Evolutionary conservation across 2,797 vertebrate species (phyloP), one percentile per base, ranked within the genome.

Genomic region (Pantherophis vulpinus): DNA sequence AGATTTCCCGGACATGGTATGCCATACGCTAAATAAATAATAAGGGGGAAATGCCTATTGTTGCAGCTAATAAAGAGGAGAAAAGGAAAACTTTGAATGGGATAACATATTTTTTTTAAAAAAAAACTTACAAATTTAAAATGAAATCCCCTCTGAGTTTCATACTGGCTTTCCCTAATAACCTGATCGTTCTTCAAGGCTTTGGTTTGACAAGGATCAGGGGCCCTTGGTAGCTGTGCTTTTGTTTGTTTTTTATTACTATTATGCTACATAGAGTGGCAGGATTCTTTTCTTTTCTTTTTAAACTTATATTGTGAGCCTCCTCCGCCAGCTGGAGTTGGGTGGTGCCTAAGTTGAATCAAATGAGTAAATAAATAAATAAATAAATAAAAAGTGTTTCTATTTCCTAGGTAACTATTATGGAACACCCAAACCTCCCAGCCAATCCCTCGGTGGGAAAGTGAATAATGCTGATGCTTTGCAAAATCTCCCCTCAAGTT

Each of bases 361-460:
- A 83, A 83, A 47, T 83, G 7, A 70, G 32, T 66, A 63, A 63
- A 63, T 63, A 60, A 60, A 60, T 27, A 42, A 60, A 60, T 27
- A 42, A 42, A 79, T 79, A 42, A 42, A 79, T 79, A 42, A 83
- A 51, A 79, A 98, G 97, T 98, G 96, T 98, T 97, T 98, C 97
- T 95, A 97, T 99, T 98, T 97, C 98, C 98, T 98, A 99, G 99
- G 99, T 98, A 99, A 99, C 99, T 99, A 99, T 98, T 99, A 99
- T 99, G 99, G 99, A 98, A 99, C 99, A 79, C 99, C 99, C 98
- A 99, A 99, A 98, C 99, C 99, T 97, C 99, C 99, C 95, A 98
- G 98, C 98, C 99, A 99, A 98, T 99, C 99, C 98, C 98, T 98
- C 97, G 98, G 98, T 97, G 98, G 98, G 98, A 99, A 98, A 99